Conservation (phyloP, 1,140 invertebrate species). For the Lanistes nyassanus region DNA sequence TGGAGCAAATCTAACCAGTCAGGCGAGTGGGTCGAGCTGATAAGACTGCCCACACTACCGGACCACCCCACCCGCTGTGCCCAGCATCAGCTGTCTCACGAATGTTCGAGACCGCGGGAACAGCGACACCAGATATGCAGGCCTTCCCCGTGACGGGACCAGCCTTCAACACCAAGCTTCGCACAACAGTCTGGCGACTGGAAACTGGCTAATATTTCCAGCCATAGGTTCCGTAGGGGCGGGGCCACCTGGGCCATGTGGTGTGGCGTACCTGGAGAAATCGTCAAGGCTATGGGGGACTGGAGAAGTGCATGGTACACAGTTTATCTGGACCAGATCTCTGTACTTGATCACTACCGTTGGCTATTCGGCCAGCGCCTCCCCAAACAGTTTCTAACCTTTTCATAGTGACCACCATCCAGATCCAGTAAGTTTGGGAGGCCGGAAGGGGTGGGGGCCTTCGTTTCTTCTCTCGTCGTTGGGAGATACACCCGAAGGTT, state of each 20-base stretch:
- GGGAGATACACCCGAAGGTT: too few relatives aligned
- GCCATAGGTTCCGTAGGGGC: not conserved
- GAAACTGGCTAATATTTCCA: not conserved
- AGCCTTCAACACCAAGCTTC: not conserved
- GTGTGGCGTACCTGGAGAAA: conserved; percentile 1
- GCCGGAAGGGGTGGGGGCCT: too few relatives aligned
- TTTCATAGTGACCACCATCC: too few relatives aligned
- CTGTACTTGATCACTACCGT: conserved; percentile 1
- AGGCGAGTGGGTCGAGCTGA: not conserved
- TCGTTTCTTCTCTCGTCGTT: too few relatives aligned
- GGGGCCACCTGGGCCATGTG: conserved; percentile 1
- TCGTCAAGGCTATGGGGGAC: conserved; percentile 8
- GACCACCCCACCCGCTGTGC: conserved; percentile 11
- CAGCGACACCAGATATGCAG: not conserved
- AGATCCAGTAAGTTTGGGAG: too few relatives aligned
- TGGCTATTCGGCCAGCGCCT: not conserved
- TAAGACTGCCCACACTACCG: not conserved
- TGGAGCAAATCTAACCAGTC: not conserved
- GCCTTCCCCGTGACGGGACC: not conserved
- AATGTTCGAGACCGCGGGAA: not conserved
- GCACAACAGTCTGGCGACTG: too few relatives aligned
- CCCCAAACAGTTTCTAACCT: too few relatives aligned
- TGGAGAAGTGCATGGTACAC: conserved; percentile 1
- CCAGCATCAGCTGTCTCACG: not conserved
- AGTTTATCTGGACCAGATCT: not conserved